These are phyloP conservation scores for Brienomyrus brachyistius DNA, from an alignment of 2,113 vertebrate species.

Conservation along the genomic window DNA sequence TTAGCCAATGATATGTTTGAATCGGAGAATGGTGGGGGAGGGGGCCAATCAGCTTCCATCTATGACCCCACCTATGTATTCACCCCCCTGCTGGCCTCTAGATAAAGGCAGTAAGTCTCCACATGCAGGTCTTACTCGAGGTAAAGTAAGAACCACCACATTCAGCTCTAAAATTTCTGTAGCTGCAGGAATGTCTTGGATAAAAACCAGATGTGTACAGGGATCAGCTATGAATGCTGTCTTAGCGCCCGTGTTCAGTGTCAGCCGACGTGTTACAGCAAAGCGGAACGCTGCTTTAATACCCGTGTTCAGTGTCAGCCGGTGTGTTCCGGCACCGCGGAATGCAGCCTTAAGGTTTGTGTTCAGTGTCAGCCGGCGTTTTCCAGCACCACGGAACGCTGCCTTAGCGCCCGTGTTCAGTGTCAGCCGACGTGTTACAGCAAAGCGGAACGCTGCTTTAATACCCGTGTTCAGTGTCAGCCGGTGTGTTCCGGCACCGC, in stretches of 20 bases:
- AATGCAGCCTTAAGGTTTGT: no score
- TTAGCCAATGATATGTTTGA: neutral
- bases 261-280: accelerated
- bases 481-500: slow-evolving; percentile 32
- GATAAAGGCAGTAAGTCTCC: neutral
- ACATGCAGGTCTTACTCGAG: neutral
- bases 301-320: no score
- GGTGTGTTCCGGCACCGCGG: accelerated
- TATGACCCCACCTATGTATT: neutral
- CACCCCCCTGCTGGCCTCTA: neutral
- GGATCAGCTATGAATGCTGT: neutral
- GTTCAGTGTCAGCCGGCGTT: no score
- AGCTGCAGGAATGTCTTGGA: neutral
- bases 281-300: accelerated
- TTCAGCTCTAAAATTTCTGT: neutral
- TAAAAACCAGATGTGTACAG: neutral
- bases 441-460: neutral
- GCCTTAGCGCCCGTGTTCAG: no score
- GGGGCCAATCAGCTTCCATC: neutral
- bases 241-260: neutral
- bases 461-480: neutral
- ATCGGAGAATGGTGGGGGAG: neutral
- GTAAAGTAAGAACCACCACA: neutral
- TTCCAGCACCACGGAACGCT: no score
- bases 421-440: neutral